Conservation (phyloP, 1,140 invertebrate genomes). For the Littorina saxatilis region DNA sequence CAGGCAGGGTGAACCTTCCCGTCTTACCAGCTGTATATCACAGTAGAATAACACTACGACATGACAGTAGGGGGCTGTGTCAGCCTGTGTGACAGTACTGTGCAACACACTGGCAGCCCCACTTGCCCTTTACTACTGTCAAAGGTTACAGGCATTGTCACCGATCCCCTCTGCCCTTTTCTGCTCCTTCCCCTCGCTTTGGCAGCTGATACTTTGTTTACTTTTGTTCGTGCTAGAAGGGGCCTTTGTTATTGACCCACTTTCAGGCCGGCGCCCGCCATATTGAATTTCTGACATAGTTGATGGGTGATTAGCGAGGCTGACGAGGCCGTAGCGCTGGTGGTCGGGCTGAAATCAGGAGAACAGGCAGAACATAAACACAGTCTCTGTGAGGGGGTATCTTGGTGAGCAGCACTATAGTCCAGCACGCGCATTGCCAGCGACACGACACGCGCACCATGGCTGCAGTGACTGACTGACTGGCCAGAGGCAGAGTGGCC, state of each 20-base stretch:
- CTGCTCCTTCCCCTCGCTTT: too few species aligned
- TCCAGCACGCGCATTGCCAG: conserved; percentile 2
- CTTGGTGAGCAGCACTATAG: background rate
- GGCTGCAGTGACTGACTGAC: too few species aligned
- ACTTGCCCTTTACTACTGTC: too few species aligned
- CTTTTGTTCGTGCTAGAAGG: conserved; percentile 53
- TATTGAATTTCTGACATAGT: conserved; percentile 84
- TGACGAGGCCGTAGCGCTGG: background rate
- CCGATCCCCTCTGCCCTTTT: too few species aligned
- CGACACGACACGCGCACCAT: background rate
- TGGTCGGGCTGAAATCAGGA: background rate
- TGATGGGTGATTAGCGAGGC: conserved; percentile 84
- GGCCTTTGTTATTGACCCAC: conserved; percentile 54
- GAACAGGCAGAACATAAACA: conserved; percentile 22
- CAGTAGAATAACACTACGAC: too few species aligned
- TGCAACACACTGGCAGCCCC: too few species aligned
- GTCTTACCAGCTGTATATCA: too few species aligned
- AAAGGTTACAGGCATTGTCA: too few species aligned
- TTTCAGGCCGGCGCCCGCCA: conserved; percentile 51
- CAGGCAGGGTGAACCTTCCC: too few species aligned
- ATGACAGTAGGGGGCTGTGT: too few species aligned
- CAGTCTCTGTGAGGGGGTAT: background rate
- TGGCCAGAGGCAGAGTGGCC: too few species aligned
- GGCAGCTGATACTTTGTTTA: conserved; percentile 46
- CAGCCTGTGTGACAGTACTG: too few species aligned